Conservation (phyloP, 2,113 vertebrate species). For the Rhipidura dahli region DNA sequence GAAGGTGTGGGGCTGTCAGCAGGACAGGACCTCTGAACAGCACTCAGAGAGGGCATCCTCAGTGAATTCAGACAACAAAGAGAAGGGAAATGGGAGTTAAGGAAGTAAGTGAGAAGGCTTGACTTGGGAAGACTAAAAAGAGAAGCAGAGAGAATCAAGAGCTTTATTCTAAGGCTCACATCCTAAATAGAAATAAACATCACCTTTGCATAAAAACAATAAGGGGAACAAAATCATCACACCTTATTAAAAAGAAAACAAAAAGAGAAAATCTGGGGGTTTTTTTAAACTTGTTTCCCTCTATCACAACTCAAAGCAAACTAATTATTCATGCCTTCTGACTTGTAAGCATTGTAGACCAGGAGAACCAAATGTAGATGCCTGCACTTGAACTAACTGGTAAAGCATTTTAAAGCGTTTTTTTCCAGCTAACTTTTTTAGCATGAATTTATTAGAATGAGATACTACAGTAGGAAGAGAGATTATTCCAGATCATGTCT, state of each 20-base stretch:
- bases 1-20: background rate
- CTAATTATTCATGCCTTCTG: background rate
- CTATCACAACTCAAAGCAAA: background rate
- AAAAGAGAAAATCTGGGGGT: background rate
- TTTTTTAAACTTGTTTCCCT: background rate
- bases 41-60: background rate
- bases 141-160: background rate
- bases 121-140: background rate
- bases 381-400: background rate
- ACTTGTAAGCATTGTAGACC: background rate
- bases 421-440: background rate
- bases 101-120: background rate
- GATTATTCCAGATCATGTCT: background rate
- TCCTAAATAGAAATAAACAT: background rate
- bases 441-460: background rate
- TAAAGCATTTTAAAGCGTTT: background rate
- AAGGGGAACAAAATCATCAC: background rate
- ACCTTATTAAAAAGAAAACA: background rate
- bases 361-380: background rate
- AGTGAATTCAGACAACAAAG: background rate
- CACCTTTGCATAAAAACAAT: background rate
- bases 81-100: background rate
- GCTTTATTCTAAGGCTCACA: background rate
- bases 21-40: background rate
- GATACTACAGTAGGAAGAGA: background rate